These are phyloP conservation scores for Styela plicata DNA, from an alignment of 23 tunicate genomes.

Conservation along the genomic window DNA sequence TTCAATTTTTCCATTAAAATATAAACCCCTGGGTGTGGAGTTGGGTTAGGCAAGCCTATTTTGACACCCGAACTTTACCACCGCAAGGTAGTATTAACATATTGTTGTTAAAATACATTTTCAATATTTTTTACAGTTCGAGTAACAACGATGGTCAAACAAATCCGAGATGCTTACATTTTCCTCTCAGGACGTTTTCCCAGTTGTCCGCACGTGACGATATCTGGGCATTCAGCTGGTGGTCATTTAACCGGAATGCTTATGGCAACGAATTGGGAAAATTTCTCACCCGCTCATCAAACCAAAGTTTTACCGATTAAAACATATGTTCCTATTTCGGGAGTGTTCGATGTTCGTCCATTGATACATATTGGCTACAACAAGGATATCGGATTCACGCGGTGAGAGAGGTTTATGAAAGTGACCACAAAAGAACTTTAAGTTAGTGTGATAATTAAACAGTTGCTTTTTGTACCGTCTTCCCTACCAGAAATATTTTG, in stretches of 20 bases:
- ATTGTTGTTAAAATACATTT: too few species aligned
- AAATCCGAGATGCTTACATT: constrained; percentile 4
- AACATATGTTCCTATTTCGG: not conserved
- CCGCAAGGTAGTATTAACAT: too few species aligned
- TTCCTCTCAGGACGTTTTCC: not conserved
- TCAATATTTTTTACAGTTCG: not conserved
- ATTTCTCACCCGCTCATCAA: not conserved
- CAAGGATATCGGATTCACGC: not conserved
- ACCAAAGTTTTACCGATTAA: not conserved
- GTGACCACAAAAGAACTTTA: too few species aligned
- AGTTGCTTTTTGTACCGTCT: too few species aligned
- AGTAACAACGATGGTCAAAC: not conserved
- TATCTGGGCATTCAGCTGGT: not conserved
- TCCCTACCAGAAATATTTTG: too few species aligned
- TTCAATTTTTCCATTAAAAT: too few species aligned
- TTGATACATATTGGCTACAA: not conserved
- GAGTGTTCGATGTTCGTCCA: not conserved
- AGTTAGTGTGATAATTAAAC: too few species aligned
- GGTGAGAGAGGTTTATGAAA: not conserved
- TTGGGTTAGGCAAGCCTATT: too few species aligned
- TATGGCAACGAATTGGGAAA: not conserved
- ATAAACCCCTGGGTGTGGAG: too few species aligned
- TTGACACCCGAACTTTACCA: too few species aligned
- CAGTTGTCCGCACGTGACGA: not conserved
- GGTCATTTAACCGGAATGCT: constrained; percentile 1